Percentiles rank a stretch among this genome's conserved stretches.
Evolutionary conservation across 1,140 invertebrate genomes (phyloP).

Genomic region (Meloidogyne floridensis): DNA sequence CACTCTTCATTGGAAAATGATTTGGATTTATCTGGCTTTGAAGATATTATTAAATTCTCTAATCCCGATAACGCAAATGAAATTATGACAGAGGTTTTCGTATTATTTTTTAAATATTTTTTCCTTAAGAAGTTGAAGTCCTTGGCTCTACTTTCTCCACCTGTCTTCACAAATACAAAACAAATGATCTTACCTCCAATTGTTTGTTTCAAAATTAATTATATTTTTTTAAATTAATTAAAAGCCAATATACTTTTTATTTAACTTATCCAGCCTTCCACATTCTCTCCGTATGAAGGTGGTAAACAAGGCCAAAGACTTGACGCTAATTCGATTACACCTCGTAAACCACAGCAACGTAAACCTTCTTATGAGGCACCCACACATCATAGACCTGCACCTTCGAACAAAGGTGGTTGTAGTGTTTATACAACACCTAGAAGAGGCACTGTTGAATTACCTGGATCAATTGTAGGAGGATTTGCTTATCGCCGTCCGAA

Average conservation of each 20-base stretch:
- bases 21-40: constrained; percentile 30
- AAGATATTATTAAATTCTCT: constrained; percentile 14
- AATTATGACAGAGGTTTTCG: background rate
- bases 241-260: background rate
- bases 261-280: background rate
- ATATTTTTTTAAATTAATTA: too few species aligned
- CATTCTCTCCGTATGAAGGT: background rate
- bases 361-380: constrained; percentile 6
- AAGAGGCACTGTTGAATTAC: constrained; percentile 13
- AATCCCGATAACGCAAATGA: background rate
- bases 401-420: constrained; percentile 36
- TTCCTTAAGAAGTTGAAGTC: background rate
- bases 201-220: background rate
- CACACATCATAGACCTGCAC: constrained; percentile 10
- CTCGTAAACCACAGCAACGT: constrained; percentile 13
- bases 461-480: background rate
- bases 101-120: background rate
- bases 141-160: background rate
- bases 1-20: constrained; percentile 47
- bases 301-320: background rate
- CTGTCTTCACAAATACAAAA: background rate
- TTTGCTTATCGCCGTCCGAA: constrained; percentile 26
- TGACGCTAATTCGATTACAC: background rate
- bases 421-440: constrained; percentile 42
- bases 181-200: background rate